phyloP scores from a whole-genome alignment of 2,888 invertebrate species.

The Heliconius aoede region DNA sequence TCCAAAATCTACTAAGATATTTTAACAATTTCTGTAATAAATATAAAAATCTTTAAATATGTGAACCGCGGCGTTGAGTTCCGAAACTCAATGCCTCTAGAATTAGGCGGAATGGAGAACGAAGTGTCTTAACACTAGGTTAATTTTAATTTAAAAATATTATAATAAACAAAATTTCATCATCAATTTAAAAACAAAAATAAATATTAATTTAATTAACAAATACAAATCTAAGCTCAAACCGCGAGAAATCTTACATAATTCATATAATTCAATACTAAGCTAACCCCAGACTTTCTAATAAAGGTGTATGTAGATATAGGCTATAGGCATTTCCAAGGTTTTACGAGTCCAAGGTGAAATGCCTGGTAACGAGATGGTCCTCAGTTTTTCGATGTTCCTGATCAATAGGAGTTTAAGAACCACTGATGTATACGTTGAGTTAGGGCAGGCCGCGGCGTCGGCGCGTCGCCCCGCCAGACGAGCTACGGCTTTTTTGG shows the following conservation, averaged over 20 bases:
- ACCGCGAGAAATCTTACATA: not conserved
- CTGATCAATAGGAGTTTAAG: conserved; percentile 46
- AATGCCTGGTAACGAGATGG: conserved; percentile 43
- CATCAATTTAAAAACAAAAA: not conserved
- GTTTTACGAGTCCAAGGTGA: conserved; percentile 32
- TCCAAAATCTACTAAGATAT: not conserved
- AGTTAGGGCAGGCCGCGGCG: conserved; percentile 79
- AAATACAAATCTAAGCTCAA: not conserved
- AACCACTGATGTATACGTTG: conserved; percentile 60
- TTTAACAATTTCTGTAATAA: conserved; percentile 10
- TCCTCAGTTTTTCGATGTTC: conserved; percentile 43
- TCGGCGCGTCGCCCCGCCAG: conserved; percentile 58
- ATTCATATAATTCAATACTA: conserved; percentile 2
- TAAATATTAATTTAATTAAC: not conserved
- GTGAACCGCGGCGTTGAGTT: too few relatives aligned
- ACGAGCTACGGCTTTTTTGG: conserved; percentile 67
- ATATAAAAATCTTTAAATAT: not conserved
- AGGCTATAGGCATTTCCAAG: conserved; percentile 9
- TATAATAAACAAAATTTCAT: not conserved
- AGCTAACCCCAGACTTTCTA: conserved; percentile 16
- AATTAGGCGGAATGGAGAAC: too few relatives aligned
- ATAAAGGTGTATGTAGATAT: conserved; percentile 1
- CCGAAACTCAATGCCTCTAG: too few relatives aligned
- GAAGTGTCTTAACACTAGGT: too few relatives aligned
- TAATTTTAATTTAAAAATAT: too few relatives aligned